Base-by-base conservation (phyloP, 2,797 vertebrate species). In the Sciaenops ocellatus region DNA sequence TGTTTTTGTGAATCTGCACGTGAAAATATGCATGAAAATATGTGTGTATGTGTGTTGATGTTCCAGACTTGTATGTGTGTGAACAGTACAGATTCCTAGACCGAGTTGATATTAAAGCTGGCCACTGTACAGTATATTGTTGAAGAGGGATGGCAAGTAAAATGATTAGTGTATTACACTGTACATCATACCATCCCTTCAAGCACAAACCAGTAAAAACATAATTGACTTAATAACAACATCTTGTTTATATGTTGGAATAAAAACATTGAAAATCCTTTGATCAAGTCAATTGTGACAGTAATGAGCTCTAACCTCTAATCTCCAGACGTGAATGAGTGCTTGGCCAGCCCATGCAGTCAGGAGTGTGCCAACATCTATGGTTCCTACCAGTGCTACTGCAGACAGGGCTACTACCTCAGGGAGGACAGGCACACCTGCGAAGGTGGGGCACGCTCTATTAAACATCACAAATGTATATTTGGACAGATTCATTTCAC, bases 301-400 rank as follows among this genome's bases (percentile, higher is more conserved):
- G 76, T 91, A 84, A 90, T 82, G 71, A 81, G 69, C 61, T 67
- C 74, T 68, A 76, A 85, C 80, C 76, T 85, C 66, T 76, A 59
- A 87, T 75, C 64, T 60, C 24, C 95, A 99, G 98, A 99, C 83
- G 92, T 98, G 87, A 98, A 99, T 0, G 98, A 99, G 90, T 99
- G 98, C 9, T 93, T 97, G 81, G 87, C 92, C 63, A 96, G 87
- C 84, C 97, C 96, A 8, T 99, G 98, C 95, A 96, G 96, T 90
- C 98, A 99, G 92, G 97, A 99, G 82, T 99, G 98, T 41, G 96
- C 97, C 92, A 99, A 99, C 73, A 93, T 98, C 79, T 99, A 99
- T 0, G 98, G 98, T 20, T 99, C 98, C 69, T 99, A 98, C 90
- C 98, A 99, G 94, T 99, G 98, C 82, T 99, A 99, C 94, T 99